Conservation (phyloP, 2,888 invertebrate species). For the Tetropium fuscum region DNA sequence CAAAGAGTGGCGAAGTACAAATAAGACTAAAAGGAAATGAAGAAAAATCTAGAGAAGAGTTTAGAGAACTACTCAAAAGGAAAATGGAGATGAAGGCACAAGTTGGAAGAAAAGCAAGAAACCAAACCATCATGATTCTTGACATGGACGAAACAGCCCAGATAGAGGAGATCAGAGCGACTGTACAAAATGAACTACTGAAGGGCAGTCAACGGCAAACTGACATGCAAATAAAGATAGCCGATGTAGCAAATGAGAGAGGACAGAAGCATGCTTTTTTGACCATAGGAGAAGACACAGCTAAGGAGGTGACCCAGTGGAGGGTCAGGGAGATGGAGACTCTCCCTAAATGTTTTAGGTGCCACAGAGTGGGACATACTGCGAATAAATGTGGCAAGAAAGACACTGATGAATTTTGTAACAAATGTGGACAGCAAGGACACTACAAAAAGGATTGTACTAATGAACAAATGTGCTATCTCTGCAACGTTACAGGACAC, state of each 20-base stretch:
- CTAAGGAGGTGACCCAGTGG: too few relatives aligned
- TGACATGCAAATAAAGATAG: constrained; percentile 14
- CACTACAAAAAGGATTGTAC: constrained; percentile 35
- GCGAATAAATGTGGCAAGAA: constrained; percentile 30
- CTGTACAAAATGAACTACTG: too few relatives aligned
- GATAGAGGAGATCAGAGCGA: constrained; percentile 6
- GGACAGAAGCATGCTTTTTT: constrained; percentile 19
- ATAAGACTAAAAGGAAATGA: constrained; percentile 23
- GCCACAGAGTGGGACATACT: constrained; percentile 33
- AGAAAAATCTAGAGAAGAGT: constrained; percentile 7
- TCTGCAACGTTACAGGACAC: constrained; percentile 30
- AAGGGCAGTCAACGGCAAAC: neutral
- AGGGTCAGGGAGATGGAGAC: constrained; percentile 4
- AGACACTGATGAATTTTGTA: constrained; percentile 31
- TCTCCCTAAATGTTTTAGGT: constrained; percentile 34
- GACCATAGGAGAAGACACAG: constrained; percentile 7
- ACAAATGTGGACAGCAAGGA: constrained; percentile 38
- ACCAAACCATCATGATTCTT: constrained; percentile 16
- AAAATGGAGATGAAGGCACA: constrained; percentile 5
- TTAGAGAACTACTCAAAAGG: constrained; percentile 2
- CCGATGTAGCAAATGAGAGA: constrained; percentile 4
- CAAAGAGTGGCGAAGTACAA: constrained; percentile 12
- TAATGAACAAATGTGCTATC: constrained; percentile 18
- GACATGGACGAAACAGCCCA: constrained; percentile 11
- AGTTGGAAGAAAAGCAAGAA: constrained; percentile 9